Evolutionary conservation across 2,113 vertebrate species (phyloP), one percentile per base, ranked within the genome.

Genomic region (Ornithorhynchus anatinus): DNA sequence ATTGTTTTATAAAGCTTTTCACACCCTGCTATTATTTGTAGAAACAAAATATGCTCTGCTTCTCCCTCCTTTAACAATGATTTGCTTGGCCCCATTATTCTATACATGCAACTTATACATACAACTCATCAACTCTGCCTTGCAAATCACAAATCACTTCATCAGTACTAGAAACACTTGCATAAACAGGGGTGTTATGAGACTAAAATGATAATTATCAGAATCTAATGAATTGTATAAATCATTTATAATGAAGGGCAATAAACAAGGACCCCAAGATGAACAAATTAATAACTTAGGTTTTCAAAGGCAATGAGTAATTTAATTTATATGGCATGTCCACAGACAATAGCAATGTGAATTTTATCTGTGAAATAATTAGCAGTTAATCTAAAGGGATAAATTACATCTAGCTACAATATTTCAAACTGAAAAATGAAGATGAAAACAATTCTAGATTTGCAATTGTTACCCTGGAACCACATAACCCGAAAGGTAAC

Each of bases 161-260:
- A 88, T 88, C 86, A 87, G 77, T 64, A 80, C 14, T 20, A 86
- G 75, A 22, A 68, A 78, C 80, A 32, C 45, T 71, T 64, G 36
- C 79, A 84, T 82, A 84, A 88, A 85, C 73, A 88, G 82, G 65
- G 85, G 74, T 58, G 62, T 87, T 88, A 85, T 72, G 78, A 89
- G 67, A 80, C 80, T 91, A 89, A 88, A 89, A 82, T 89, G 84
- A 92, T 89, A 91, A 93, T 93, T 91, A 91, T 80, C 43, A 59
- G 68, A 76, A 82, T 89, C 42, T 91, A 94, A 93, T 92, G 91
- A 93, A 92, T 91, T 87, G 74, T 75, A 91, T 92, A 93, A 91
- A 90, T 94, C 88, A 92, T 82, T 88, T 89, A 87, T 88, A 90
- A 90, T 88, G 89, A 90, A 91, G 38, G 54, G 37, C 88, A 89